phyloP scores from a whole-genome alignment of 2,888 invertebrate species.

The Heliconius aoede region DNA sequence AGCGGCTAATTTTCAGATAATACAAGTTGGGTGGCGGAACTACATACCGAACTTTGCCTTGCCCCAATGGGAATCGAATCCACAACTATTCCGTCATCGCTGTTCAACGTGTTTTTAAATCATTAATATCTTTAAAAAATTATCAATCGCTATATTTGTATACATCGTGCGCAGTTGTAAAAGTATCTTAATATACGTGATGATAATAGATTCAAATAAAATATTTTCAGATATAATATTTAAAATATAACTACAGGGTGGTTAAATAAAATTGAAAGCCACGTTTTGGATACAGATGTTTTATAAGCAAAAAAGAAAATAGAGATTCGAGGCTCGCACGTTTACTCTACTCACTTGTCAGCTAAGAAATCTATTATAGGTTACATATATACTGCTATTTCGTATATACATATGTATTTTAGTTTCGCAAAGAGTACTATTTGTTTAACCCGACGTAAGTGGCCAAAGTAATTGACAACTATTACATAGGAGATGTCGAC shows the following conservation, averaged over 20 bases:
- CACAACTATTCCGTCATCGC: too few species aligned
- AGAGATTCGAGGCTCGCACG: background rate
- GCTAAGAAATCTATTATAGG: background rate
- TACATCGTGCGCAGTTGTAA: too few species aligned
- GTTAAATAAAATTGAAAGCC: background rate
- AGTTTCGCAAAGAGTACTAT: slow-evolving; percentile 32
- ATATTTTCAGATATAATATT: background rate
- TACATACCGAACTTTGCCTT: too few species aligned
- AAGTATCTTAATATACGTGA: too few species aligned
- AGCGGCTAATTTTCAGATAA: too few species aligned
- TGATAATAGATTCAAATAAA: too few species aligned
- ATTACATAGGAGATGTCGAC: slow-evolving; percentile 48
- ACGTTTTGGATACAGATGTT: background rate
- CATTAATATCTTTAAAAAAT: too few species aligned
- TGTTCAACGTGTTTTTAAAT: too few species aligned
- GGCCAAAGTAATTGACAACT: slow-evolving; percentile 45
- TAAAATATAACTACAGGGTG: background rate
- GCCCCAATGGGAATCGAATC: too few species aligned
- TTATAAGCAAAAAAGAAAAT: background rate
- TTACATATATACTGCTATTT: slow-evolving; percentile 28
- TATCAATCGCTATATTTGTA: too few species aligned
- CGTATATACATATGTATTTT: slow-evolving; percentile 29
- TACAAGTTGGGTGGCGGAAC: too few species aligned
- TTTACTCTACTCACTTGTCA: background rate
- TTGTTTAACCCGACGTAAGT: slow-evolving; percentile 45